Evolutionary conservation across 2,797 vertebrate species (phyloP).

Genomic region (Enteromius mattozi): DNA sequence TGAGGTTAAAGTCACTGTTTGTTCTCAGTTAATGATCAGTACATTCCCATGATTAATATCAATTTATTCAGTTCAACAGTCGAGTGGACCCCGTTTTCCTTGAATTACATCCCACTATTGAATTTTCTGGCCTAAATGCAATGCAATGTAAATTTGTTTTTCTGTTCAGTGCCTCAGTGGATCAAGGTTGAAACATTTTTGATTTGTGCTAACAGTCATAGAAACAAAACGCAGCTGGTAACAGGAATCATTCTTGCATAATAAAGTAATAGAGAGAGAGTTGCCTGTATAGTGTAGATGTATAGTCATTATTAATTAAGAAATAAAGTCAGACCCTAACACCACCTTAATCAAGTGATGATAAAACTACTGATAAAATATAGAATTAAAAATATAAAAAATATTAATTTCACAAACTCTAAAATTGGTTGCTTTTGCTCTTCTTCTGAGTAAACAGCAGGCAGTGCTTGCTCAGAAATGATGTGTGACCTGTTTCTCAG

Average conservation of each 20-base stretch:
- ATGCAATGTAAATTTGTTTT: constrained; percentile 38
- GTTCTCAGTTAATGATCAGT: constrained; percentile 77
- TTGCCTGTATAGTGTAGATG: not conserved
- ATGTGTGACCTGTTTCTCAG: constrained; percentile 53
- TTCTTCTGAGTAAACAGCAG: constrained; percentile 38
- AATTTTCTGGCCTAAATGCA: constrained; percentile 18
- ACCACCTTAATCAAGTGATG: not conserved
- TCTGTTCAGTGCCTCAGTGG: constrained; percentile 12
- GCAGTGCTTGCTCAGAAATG: constrained; percentile 38
- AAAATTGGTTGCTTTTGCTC: not conserved
- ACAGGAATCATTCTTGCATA: not conserved
- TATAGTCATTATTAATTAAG: not conserved
- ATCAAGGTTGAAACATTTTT: constrained; percentile 23
- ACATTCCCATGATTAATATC: constrained; percentile 61
- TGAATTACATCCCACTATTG: constrained; percentile 34
- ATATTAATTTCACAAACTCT: not conserved
- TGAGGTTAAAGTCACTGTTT: constrained; percentile 80
- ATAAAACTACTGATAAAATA: not conserved
- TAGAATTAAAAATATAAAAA: not conserved
- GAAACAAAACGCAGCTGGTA: not conserved
- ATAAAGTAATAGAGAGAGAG: not conserved
- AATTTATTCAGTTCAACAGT: constrained; percentile 45
- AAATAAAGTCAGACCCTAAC: not conserved
- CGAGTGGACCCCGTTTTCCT: constrained; percentile 29
- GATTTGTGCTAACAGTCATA: not conserved